phyloP scores from a whole-genome alignment of 2,888 invertebrate species.

The Timema podura region DNA sequence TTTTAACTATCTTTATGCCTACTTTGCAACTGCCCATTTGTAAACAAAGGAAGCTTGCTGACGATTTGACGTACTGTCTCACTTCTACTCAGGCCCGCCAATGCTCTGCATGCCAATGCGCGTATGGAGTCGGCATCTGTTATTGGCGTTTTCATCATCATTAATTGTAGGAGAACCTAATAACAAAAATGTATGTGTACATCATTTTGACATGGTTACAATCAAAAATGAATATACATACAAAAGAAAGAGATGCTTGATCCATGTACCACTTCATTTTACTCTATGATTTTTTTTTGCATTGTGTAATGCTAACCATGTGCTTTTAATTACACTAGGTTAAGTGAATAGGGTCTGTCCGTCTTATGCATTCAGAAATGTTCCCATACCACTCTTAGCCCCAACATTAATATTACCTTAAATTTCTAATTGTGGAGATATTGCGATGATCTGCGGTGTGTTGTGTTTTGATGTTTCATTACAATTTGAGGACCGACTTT shows the following conservation, averaged over 20 bases:
- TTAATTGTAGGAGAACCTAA: conserved; percentile 76
- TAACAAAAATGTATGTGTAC: conserved; percentile 15
- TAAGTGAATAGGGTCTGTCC: too few species aligned
- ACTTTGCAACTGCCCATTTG: conserved; percentile 87
- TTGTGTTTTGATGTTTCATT: too few species aligned
- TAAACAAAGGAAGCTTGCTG: conserved; percentile 90
- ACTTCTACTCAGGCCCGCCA: conserved; percentile 90
- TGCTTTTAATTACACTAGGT: too few species aligned
- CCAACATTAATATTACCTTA: too few species aligned
- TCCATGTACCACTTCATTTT: too few species aligned
- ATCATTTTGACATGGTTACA: too few species aligned
- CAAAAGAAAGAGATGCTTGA: background rate
- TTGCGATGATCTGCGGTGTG: too few species aligned
- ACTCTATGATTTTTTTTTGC: background rate
- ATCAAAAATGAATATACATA: background rate
- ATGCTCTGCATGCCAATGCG: conserved; percentile 86
- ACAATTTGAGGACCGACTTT: too few species aligned
- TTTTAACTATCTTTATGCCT: conserved; percentile 36
- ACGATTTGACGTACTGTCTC: conserved; percentile 92
- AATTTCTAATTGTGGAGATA: too few species aligned
- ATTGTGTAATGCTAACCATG: background rate
- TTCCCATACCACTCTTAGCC: too few species aligned
- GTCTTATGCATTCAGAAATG: too few species aligned
- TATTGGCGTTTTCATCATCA: conserved; percentile 90
- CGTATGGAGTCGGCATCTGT: conserved; percentile 95